phyloP scores from a whole-genome alignment of 2,888 invertebrate species.

The Philaethria dido region DNA sequence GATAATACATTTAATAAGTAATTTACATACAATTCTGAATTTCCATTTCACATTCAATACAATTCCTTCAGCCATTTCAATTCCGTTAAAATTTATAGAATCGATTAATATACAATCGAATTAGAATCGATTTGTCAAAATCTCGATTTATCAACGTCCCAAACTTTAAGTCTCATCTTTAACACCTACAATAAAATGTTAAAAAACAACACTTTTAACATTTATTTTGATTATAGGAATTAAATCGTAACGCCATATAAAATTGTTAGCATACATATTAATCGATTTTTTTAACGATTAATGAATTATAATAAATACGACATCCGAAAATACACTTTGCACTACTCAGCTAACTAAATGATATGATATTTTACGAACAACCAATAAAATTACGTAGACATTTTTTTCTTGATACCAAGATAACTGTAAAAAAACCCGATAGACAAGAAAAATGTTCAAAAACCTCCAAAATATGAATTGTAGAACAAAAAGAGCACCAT shows the following conservation, averaged over 20 bases:
- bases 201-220: constrained; percentile 15
- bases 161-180: neutral
- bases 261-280: neutral
- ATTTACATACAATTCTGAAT: neutral
- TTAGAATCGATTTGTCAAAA: neutral
- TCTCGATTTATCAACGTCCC: neutral
- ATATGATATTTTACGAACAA: constrained; percentile 24
- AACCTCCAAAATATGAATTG: constrained; percentile 48
- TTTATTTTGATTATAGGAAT: neutral
- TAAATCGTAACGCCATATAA: constrained; percentile 13
- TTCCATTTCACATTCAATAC: neutral
- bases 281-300: constrained; percentile 8
- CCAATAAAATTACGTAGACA: constrained; percentile 18
- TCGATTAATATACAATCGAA: neutral
- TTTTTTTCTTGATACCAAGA: constrained; percentile 35
- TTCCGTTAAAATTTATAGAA: neutral
- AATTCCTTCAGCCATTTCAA: neutral
- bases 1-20: neutral
- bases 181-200: neutral
- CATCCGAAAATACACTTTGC: constrained; percentile 39
- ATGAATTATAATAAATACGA: constrained; percentile 26
- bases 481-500: constrained; percentile 60
- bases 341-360: constrained; percentile 31
- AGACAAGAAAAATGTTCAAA: constrained; percentile 38
- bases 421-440: constrained; percentile 29